Percentiles rank a stretch among this genome's conserved stretches.
These are phyloP conservation scores for Calliphora vicina DNA, from an alignment of 1,140 invertebrate species.

Conservation along the genomic window DNA sequence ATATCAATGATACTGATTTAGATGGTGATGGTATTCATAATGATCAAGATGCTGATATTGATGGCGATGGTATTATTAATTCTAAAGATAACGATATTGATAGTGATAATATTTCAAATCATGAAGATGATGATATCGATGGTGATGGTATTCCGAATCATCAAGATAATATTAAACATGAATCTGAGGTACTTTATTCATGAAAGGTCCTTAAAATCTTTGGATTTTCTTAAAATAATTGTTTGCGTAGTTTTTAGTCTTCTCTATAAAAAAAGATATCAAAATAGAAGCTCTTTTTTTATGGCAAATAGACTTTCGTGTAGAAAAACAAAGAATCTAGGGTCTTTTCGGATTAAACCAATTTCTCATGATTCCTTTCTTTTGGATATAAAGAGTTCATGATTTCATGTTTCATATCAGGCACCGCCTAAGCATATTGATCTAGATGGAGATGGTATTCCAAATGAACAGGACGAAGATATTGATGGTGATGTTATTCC, in stretches of 20 bases:
- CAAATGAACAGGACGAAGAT: conserved; percentile 58
- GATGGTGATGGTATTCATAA: conserved; percentile 41
- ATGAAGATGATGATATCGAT: conserved; percentile 55
- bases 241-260: conserved; percentile 61
- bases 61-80: conserved; percentile 51
- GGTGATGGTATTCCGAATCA: conserved; percentile 54
- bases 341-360: conserved; percentile 58
- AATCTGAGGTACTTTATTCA: conserved; percentile 58
- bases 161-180: conserved; percentile 57
- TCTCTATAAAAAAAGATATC: conserved; percentile 56
- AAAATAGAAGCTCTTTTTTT: conserved; percentile 59
- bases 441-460: conserved; percentile 59
- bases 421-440: conserved; percentile 53
- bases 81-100: conserved; percentile 41
- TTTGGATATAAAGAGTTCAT: conserved; percentile 61
- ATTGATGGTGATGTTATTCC: conserved; percentile 63
- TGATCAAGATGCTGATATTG: conserved; percentile 38
- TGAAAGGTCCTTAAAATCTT: conserved; percentile 58
- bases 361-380: conserved; percentile 60
- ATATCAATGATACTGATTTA: conserved; percentile 40
- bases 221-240: conserved; percentile 36
- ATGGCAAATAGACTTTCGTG: conserved; percentile 60
- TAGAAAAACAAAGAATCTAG: conserved; percentile 62
- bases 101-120: conserved; percentile 51
- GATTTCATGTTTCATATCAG: conserved; percentile 52